Evolutionary conservation across 2,797 vertebrate genomes (phyloP).

Genomic region (Lepilemur septentrionalis): DNA sequence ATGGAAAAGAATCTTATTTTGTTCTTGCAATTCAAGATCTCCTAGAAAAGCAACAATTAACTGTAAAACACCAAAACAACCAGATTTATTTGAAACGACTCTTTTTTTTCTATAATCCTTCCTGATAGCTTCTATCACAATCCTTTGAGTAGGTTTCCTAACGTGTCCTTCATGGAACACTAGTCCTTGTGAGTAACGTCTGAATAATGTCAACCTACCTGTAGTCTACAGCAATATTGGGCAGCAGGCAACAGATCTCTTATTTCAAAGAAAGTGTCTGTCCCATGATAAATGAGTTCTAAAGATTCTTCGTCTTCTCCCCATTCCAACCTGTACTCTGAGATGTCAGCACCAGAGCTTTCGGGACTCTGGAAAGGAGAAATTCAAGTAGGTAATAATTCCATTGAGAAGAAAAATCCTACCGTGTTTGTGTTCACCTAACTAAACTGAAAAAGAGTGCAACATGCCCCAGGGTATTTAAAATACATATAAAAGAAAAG

Average conservation of each 20-base stretch:
- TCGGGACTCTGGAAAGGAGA: slow-evolving; percentile 91
- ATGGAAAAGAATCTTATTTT: neutral
- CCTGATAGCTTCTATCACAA: neutral
- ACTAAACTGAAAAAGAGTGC: neutral
- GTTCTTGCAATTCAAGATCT: neutral
- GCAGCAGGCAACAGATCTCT: slow-evolving; percentile 91
- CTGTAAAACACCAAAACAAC: neutral
- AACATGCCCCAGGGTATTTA: neutral
- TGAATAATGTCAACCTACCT: slow-evolving; percentile 85
- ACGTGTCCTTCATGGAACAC: neutral
- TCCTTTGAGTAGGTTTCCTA: neutral
- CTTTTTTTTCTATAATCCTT: neutral
- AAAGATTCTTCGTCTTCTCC: slow-evolving; percentile 91
- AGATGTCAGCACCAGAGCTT: slow-evolving; percentile 94
- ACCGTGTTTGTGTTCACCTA: neutral
- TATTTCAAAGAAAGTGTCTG: slow-evolving; percentile 92
- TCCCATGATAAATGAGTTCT: slow-evolving; percentile 92
- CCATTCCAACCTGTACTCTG: slow-evolving; percentile 97
- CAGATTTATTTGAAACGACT: neutral
- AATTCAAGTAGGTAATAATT: neutral
- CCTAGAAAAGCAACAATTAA: neutral
- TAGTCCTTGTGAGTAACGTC: neutral
- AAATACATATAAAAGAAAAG: neutral
- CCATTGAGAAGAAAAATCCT: slow-evolving; percentile 14
- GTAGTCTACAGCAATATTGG: slow-evolving; percentile 94